Percentiles rank a stretch among this genome's conserved stretches.
These are phyloP conservation scores for Tenthredo notha DNA, from an alignment of 2,888 invertebrate genomes.

Conservation along the genomic window DNA sequence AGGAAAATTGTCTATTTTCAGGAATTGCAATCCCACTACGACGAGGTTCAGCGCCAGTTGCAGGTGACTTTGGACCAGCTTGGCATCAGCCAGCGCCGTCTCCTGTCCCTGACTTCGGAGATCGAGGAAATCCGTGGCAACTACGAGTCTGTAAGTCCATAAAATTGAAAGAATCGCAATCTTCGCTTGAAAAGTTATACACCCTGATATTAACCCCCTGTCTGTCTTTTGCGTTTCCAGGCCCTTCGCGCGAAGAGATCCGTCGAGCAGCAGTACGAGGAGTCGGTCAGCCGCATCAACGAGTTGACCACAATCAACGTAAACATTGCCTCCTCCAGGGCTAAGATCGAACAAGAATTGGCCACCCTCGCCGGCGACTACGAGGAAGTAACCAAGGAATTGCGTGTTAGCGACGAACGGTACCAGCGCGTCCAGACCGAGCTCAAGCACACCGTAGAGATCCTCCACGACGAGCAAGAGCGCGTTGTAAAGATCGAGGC, in stretches of 20 bases:
- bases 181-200: neutral
- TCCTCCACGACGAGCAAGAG: conserved; percentile 97
- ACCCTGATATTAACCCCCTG: neutral
- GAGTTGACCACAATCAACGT: conserved; percentile 97
- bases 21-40: conserved; percentile 97
- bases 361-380: conserved; percentile 95
- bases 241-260: conserved; percentile 95
- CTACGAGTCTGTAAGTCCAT: conserved; percentile 86
- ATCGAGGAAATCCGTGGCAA: conserved; percentile 97
- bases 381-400: conserved; percentile 98
- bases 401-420: conserved; percentile 95
- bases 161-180: neutral
- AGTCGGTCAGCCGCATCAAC: conserved; percentile 94
- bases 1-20: conserved; percentile 65
- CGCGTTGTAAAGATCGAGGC: conserved; percentile 98
- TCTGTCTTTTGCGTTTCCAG: conserved; percentile 77
- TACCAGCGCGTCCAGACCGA: conserved; percentile 96
- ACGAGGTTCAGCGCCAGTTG: conserved; percentile 97
- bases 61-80: conserved; percentile 97
- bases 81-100: conserved; percentile 93
- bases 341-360: conserved; percentile 97
- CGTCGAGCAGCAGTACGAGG: conserved; percentile 94
- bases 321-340: conserved; percentile 95
- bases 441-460: conserved; percentile 95
- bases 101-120: conserved; percentile 95